Evolutionary conservation across 2,113 vertebrate genomes (phyloP), one percentile per base, ranked within the genome.

Genomic region (Eulacestoma nigropectus): DNA sequence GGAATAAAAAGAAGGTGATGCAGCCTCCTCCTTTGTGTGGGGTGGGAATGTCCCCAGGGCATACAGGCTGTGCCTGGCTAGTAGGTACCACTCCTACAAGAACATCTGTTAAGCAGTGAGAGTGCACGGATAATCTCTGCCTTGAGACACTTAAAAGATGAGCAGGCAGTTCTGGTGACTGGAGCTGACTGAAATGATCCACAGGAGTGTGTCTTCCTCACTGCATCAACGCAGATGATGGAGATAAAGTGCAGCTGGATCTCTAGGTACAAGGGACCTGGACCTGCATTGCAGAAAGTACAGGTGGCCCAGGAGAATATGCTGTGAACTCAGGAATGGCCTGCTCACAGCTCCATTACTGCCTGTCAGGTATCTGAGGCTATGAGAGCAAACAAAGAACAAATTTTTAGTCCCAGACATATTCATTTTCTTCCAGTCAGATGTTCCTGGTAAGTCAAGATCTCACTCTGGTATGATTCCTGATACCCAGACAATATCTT

Each of bases 271-370:
- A 6, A 69, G 7, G 32, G n/a, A 52, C 47, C 25, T 53, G 35
- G 50, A 86, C 65, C 74, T 89, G 89, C 77, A 82, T 22, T 95
- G 87, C 93, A 96, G 89, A 49, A 94, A 29, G 53, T 64, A 44
- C 56, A 79, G 37, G 44, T 91, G 26, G n/a, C 60, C 69, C 26
- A 25, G 26, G 32, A 75, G 41, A 35, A 16, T 23, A 50, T 59
- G 16, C 5, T 2, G 0, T 72, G 60, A 49, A 32, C 33, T 64
- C 10, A 4, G 46, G 42, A 88, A 41, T 47, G 14, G 32, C 29
- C 47, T 86, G 35, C 23, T 33, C 13, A 6, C 2, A 10, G 33
- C 52, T 77, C 50, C 21, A 3, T 57, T 79, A 10, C 8, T 1
- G 3, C 13, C 16, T 74, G 42, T 74, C 35, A 44, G 41, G 22